A percentile compares a stretch with the other conserved stretches of the same genome.
These are phyloP conservation scores for Dorcus hopei DNA, from an alignment of 2,888 invertebrate genomes.

Conservation along the genomic window DNA sequence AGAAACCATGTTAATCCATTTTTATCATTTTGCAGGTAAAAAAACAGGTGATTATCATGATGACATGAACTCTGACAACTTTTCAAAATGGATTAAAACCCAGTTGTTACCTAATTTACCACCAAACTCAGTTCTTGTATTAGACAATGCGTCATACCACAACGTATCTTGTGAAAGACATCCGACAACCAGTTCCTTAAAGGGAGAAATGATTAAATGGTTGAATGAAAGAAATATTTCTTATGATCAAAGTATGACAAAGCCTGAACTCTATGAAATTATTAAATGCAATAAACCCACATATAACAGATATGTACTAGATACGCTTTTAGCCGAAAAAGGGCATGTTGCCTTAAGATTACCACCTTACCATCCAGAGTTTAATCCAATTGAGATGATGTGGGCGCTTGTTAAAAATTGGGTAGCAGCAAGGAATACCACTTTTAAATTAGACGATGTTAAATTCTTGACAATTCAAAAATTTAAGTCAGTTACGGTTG, in stretches of 20 bases:
- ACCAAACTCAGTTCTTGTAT: background rate
- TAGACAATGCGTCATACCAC: background rate
- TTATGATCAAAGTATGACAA: background rate
- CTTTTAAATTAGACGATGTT: too few relatives aligned
- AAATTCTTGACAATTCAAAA: too few relatives aligned
- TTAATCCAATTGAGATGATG: background rate
- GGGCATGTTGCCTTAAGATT: background rate
- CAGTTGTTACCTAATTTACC: background rate
- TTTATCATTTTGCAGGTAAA: background rate
- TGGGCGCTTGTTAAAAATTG: background rate
- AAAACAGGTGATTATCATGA: background rate
- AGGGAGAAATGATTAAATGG: background rate
- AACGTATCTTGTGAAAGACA: background rate
- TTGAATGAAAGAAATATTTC: background rate
- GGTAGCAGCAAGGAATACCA: too few relatives aligned
- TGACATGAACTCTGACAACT: background rate
- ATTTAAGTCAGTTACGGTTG: too few relatives aligned
- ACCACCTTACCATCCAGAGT: background rate
- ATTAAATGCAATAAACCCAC: background rate
- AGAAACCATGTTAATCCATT: too few relatives aligned
- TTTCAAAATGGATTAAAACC: background rate
- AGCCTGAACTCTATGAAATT: background rate
- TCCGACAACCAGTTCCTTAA: background rate
- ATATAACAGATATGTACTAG: background rate
- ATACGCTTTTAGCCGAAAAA: background rate